These are phyloP conservation scores for Cardiocondyla obscurior DNA, from an alignment of 1,140 invertebrate genomes.

Conservation along the genomic window DNA sequence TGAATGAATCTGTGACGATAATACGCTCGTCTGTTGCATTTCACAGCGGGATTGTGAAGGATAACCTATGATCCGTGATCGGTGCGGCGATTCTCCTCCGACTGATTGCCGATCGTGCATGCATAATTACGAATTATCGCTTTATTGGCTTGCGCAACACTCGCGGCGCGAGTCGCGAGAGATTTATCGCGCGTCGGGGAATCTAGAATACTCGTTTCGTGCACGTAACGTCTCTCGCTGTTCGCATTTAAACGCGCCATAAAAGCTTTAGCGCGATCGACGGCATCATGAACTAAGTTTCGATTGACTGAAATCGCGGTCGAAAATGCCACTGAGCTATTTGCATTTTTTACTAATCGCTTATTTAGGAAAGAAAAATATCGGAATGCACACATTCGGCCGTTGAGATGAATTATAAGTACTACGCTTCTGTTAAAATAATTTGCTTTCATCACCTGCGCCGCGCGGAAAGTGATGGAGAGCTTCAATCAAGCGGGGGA, in stretches of 20 bases:
- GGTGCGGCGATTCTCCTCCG: conserved; percentile 59
- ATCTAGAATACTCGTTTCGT: not conserved
- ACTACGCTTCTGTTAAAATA: not conserved
- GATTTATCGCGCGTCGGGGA: conserved; percentile 42
- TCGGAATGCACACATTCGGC: not conserved
- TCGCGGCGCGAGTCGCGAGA: conserved; percentile 10
- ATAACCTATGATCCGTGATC: conserved; percentile 70
- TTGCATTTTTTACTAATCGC: not conserved
- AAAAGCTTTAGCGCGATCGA: not conserved
- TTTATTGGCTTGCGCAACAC: conserved; percentile 68
- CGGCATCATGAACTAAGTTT: not conserved
- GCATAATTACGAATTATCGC: conserved; percentile 75
- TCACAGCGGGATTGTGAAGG: conserved; percentile 57
- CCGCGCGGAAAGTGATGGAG: too few species aligned
- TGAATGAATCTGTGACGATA: not conserved
- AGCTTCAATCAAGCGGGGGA: too few species aligned
- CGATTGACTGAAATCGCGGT: not conserved
- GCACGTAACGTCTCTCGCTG: conserved; percentile 4
- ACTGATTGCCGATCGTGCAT: conserved; percentile 62
- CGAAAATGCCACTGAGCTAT: not conserved
- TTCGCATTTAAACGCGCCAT: not conserved
- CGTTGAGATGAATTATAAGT: not conserved
- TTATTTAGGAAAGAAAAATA: not conserved
- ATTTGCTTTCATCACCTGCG: not conserved
- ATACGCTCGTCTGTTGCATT: conserved; percentile 23